Base-by-base conservation (phyloP, 2,888 invertebrate species). In the Bombylius discolor region DNA sequence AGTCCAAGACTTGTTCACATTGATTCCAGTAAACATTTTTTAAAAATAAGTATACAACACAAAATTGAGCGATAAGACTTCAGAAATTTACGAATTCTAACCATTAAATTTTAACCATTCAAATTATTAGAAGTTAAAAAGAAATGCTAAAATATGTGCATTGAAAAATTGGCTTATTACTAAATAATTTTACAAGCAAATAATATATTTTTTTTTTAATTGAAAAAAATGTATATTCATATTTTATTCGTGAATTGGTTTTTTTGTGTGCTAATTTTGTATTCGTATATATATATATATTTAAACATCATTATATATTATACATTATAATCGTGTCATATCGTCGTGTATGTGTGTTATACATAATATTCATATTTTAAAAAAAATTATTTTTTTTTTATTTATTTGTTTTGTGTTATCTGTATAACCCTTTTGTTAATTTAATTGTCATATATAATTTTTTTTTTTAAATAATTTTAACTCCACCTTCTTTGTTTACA, bases 211-310 rank as follows among this genome's bases (percentile, higher is more conserved):
- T 23, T 23, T 23, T 23, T 23, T 23, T 23, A 23, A 23, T 23
- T 2, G 3, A 23, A 23, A 23, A 23, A 23, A 23, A 23, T 23
- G 23, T 23, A 23, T 23, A 23, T 23, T 23, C 34, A 68, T 69
- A 68, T 68, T 67, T 68, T 70, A 68, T 69, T 68, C 68, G 69
- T 68, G 68, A 68, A 67, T 67, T 70, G 68, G 68, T 68, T 67
- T 68, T 70, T 68, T 65, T 70, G 69, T 70, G 69, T 70, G 69
- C 68, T 70, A 68, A 70, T 70, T 68, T 69, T 68, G 68, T 70
- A 68, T 69, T 68, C 68, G 69, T 69, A 67, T 65, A 51, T 53
- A 44, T 55, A 55, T 56, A 56, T 56, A 55, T 56, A 56, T 60
- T 59, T 60, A 9, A 5, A 42, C 39, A 7, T 42, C 4, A 11